phyloP scores from a whole-genome alignment of 2,888 invertebrate genomes.

The Ophion obscuratus region DNA sequence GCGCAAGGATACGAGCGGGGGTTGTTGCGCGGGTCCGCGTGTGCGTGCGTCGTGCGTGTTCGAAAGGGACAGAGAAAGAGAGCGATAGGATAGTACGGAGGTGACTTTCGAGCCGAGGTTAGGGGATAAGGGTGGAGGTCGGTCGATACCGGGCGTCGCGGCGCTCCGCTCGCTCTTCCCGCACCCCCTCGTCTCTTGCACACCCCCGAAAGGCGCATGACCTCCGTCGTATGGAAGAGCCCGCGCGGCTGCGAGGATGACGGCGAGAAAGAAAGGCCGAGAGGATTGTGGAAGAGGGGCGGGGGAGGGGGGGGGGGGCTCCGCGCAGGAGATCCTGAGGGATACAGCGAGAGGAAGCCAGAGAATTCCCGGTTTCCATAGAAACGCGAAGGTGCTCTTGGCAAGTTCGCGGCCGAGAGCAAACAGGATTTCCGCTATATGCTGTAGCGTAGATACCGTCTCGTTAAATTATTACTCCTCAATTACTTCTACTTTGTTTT shows the following conservation, averaged over 20 bases:
- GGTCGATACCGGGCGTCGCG: conserved; percentile 72
- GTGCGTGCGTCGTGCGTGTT: background rate
- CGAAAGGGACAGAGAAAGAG: conserved; percentile 29
- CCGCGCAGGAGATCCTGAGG: conserved; percentile 51
- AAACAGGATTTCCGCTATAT: conserved; percentile 74
- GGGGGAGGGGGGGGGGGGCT: conserved; percentile 2
- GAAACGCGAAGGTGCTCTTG: conserved; percentile 76
- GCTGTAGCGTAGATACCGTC: conserved; percentile 65
- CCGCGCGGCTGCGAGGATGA: conserved; percentile 50
- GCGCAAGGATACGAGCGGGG: conserved; percentile 2
- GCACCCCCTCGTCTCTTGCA: background rate
- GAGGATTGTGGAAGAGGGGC: conserved; percentile 64
- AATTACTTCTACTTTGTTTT: conserved; percentile 50
- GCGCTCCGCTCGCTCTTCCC: conserved; percentile 46
- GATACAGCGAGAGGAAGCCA: conserved; percentile 48
- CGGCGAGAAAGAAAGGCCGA: conserved; percentile 35
- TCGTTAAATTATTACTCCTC: conserved; percentile 57
- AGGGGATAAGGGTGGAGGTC: conserved; percentile 66
- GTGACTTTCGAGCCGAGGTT: conserved; percentile 49
- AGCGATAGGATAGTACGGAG: conserved; percentile 52
- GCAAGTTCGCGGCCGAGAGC: conserved; percentile 62
- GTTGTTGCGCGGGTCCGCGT: no score
- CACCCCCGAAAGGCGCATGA: conserved; percentile 68
- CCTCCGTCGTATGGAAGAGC: conserved; percentile 65
- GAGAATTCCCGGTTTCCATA: conserved; percentile 76